These are phyloP conservation scores for Parasteatoda tepidariorum DNA, from an alignment of 1,140 invertebrate species.

Conservation along the genomic window DNA sequence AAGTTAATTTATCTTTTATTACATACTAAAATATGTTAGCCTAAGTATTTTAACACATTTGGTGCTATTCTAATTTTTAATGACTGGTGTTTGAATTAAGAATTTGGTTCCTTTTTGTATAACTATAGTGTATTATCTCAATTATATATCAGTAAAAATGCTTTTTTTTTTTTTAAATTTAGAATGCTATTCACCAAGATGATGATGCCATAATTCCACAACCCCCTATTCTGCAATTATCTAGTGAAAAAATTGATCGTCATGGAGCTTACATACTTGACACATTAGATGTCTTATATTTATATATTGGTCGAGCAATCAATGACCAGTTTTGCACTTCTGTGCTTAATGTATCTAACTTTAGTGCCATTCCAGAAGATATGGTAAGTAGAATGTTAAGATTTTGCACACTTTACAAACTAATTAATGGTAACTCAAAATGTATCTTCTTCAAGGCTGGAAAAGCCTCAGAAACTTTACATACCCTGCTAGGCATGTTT, in stretches of 20 bases:
- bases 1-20: too few relatives aligned
- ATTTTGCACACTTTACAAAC: background rate
- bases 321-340: conserved; percentile 80
- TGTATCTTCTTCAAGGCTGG: too few relatives aligned
- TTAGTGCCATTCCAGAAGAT: conserved; percentile 75
- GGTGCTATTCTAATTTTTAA: too few relatives aligned
- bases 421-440: too few relatives aligned
- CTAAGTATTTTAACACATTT: too few relatives aligned
- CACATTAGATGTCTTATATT: conserved; percentile 82
- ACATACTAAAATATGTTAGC: too few relatives aligned
- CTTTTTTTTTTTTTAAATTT: conserved; percentile 61
- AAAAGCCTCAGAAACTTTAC: too few relatives aligned
- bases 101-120: too few relatives aligned
- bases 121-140: too few relatives aligned
- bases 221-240: conserved; percentile 73
- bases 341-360: conserved; percentile 77
- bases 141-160: conserved; percentile 2
- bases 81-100: too few relatives aligned
- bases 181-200: conserved; percentile 66
- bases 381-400: conserved; percentile 71
- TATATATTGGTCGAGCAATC: conserved; percentile 88
- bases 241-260: conserved; percentile 81
- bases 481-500: too few relatives aligned
- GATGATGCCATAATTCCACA: conserved; percentile 68
- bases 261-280: conserved; percentile 94